Evolutionary conservation across 2,888 invertebrate species (phyloP), one percentile per base, ranked within the genome.

Genomic region (Agrypnus murinus): DNA sequence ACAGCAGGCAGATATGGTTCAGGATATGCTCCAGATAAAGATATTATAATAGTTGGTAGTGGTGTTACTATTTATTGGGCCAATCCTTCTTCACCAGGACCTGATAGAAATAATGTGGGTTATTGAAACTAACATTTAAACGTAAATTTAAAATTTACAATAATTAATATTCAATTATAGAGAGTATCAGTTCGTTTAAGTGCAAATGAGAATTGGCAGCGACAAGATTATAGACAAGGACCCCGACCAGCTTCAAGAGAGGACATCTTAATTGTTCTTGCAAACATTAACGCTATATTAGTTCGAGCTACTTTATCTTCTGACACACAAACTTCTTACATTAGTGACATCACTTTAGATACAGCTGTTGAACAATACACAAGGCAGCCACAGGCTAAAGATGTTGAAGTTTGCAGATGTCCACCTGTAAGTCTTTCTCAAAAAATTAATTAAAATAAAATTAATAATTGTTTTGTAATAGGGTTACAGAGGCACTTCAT

Each of bases 271-370:
- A 92, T 90, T 72, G 95, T 95, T 0, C 87, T 99, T 7, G 91
- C 95, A 25, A 93, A 94, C 79, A 85, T 99, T 9, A 92, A 95
- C 78, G 90, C 92, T 9, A 92, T 97, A 71, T 86, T 96, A 7
- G 92, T 98, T 25, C 90, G 96, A 62, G 97, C 97, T 0, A 92
- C 95, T 0, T 89, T 90, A 50, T 89, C 90, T 0, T 86, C 88
- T 59, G 89, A 93, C 73, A 90, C 91, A 69, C 87, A 88, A 0
- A 89, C 91, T 0, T 86, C 89, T 0, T 90, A 90, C 57, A 90
- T 99, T 48, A 92, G 94, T 69, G 95, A 97, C 81, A 93, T 99
- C 0, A 90, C 92, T 17, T 89, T 98, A 84, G 97, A 98, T 77
- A 93, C 94, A 1, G 95, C 96, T 0, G 91, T 92, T 0, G 89